Evolutionary conservation across 35 echinoderm and acorn worm species (phyloP).

Genomic region (Eucidaris tribuloides): DNA sequence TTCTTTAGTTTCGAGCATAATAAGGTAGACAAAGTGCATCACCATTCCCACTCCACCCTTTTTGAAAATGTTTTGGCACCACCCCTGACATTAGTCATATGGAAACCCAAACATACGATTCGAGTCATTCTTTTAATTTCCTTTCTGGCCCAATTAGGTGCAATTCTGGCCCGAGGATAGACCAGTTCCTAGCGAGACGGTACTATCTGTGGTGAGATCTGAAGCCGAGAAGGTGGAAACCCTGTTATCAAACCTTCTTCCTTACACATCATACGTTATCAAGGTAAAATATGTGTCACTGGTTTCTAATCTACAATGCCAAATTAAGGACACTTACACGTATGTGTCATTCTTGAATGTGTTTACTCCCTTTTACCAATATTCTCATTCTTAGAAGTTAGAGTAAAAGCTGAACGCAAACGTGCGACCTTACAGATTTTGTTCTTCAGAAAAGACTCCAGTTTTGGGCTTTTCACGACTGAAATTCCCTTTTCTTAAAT

Average conservation of each 20-base stretch:
- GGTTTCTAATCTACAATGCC: too few species aligned
- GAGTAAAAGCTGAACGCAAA: too few species aligned
- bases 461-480: too few species aligned
- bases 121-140: neutral
- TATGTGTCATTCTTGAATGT: too few species aligned
- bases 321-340: too few species aligned
- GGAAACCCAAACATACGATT: neutral
- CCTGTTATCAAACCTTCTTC: neutral
- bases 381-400: too few species aligned
- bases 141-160: neutral
- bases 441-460: too few species aligned
- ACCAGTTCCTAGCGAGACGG: neutral
- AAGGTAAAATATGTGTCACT: too few species aligned
- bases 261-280: constrained; percentile 17
- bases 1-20: neutral
- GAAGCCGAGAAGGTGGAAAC: neutral
- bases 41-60: neutral
- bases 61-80: neutral
- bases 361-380: too few species aligned
- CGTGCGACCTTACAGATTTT: too few species aligned
- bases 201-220: neutral
- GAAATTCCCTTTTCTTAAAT: too few species aligned
- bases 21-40: neutral
- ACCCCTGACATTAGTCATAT: neutral
- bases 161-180: neutral